phyloP scores from a whole-genome alignment of 2,113 vertebrate species.

The Rousettus leschenaultii region DNA sequence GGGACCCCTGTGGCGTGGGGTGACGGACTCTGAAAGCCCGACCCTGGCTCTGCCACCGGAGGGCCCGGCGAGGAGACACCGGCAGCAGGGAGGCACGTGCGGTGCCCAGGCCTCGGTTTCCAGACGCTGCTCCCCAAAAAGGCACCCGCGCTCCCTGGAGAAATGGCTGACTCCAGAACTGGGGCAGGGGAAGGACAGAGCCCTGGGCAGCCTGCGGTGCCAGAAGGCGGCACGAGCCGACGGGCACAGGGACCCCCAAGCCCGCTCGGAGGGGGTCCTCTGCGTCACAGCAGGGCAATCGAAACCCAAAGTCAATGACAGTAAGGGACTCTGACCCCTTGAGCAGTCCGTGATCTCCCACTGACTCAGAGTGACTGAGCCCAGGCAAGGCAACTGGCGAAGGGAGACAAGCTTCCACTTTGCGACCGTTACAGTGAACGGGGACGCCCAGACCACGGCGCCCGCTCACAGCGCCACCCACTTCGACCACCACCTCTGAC shows the following conservation, averaged over 20 bases:
- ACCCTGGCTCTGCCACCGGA: neutral
- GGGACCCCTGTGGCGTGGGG: neutral
- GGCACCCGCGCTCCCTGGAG: neutral
- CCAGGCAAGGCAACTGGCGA: neutral
- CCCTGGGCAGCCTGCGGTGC: neutral
- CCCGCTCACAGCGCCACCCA: accelerated
- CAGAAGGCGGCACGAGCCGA: neutral
- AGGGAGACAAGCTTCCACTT: neutral
- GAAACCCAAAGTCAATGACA: neutral
- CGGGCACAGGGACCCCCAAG: neutral
- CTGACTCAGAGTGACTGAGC: neutral
- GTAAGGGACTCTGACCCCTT: neutral
- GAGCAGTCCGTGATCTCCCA: neutral
- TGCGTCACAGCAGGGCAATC: accelerated
- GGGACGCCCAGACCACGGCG: neutral
- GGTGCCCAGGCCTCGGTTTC: neutral
- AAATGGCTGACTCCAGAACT: no score
- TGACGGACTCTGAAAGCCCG: neutral
- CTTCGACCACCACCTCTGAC: no score
- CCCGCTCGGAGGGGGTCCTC: neutral
- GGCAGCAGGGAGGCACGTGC: neutral
- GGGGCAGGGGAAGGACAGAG: neutral
- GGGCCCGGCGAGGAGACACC: neutral
- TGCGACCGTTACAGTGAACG: neutral
- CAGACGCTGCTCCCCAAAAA: no score